Evolutionary conservation across 2,113 vertebrate genomes (phyloP).

Genomic region (Xenopus borealis): DNA sequence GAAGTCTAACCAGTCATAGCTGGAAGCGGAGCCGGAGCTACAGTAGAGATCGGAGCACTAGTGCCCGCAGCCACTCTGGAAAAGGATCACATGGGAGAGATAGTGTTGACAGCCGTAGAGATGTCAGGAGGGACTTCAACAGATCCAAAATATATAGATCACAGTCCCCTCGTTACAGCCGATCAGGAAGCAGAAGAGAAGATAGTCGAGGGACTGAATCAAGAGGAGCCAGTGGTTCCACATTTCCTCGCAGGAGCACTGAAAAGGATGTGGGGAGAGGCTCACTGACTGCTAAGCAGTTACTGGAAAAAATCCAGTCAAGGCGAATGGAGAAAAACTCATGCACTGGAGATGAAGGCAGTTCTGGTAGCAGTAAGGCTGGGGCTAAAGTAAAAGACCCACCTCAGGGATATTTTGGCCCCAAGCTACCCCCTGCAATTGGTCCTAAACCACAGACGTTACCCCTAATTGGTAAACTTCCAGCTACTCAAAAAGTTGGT

Average conservation of each 20-base stretch:
- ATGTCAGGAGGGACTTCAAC: constrained; percentile 82
- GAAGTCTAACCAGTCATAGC: constrained; percentile 67
- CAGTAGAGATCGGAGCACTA: constrained; percentile 77
- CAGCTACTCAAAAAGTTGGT: constrained; percentile 73
- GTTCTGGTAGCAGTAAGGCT: constrained; percentile 68
- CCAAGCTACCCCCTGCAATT: constrained; percentile 87
- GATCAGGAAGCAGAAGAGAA: constrained; percentile 56
- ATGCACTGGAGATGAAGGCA: constrained; percentile 62
- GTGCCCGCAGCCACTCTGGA: constrained; percentile 78
- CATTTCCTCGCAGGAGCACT: constrained; percentile 54
- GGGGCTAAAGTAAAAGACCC: constrained; percentile 93
- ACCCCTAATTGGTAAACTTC: constrained; percentile 92
- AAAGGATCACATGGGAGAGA: constrained; percentile 73
- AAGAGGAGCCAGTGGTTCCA: constrained; percentile 59
- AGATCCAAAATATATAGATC: constrained; percentile 92
- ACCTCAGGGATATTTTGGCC: constrained; percentile 95
- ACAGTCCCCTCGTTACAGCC: constrained; percentile 83
- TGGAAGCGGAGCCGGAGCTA: constrained; percentile 83
- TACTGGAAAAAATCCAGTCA: constrained; percentile 90
- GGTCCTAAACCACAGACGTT: constrained; percentile 87
- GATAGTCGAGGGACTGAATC: constrained; percentile 63
- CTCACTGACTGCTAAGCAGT: constrained; percentile 83
- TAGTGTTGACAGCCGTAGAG: constrained; percentile 69
- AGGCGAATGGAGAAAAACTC: constrained; percentile 74
- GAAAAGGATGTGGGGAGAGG: constrained; percentile 81